Conservation (phyloP, 2,888 invertebrate genomes). For the Exocentrus adspersus region DNA sequence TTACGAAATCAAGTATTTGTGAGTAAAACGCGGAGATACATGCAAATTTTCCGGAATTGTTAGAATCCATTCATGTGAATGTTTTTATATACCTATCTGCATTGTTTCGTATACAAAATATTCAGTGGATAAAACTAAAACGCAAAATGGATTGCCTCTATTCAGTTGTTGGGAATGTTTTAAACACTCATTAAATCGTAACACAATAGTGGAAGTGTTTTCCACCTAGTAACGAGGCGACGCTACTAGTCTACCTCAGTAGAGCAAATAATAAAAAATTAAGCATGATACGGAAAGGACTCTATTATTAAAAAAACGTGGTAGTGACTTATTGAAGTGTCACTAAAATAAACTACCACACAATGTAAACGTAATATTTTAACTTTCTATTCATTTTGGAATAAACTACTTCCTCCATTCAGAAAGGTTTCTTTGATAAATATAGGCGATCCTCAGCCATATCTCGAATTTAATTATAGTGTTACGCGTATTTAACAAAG, state of each 20-base stretch:
- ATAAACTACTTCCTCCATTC: no score
- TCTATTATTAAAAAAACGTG: no score
- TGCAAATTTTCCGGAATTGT: neutral
- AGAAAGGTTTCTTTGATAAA: neutral
- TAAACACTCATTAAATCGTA: slow-evolving; percentile 35
- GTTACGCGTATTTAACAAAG: slow-evolving; percentile 3
- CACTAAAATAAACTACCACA: no score
- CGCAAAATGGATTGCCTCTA: slow-evolving; percentile 24
- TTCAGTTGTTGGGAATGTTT: slow-evolving; percentile 34
- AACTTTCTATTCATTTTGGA: no score
- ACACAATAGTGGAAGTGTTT: slow-evolving; percentile 30
- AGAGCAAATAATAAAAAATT: slow-evolving; percentile 36
- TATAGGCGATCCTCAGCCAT: neutral
- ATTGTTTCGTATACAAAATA: slow-evolving; percentile 1
- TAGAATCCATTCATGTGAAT: neutral
- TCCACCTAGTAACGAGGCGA: slow-evolving; percentile 25
- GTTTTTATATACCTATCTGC: neutral
- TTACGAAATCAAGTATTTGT: neutral
- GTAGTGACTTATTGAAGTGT: no score
- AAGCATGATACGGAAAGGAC: slow-evolving; percentile 34
- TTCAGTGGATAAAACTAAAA: neutral
- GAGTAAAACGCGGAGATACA: neutral
- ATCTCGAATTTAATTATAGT: slow-evolving; percentile 8
- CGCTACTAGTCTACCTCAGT: slow-evolving; percentile 28
- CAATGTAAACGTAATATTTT: no score